These are phyloP conservation scores for Podotricha telesiphe DNA, from an alignment of 2,888 invertebrate genomes.

Conservation along the genomic window DNA sequence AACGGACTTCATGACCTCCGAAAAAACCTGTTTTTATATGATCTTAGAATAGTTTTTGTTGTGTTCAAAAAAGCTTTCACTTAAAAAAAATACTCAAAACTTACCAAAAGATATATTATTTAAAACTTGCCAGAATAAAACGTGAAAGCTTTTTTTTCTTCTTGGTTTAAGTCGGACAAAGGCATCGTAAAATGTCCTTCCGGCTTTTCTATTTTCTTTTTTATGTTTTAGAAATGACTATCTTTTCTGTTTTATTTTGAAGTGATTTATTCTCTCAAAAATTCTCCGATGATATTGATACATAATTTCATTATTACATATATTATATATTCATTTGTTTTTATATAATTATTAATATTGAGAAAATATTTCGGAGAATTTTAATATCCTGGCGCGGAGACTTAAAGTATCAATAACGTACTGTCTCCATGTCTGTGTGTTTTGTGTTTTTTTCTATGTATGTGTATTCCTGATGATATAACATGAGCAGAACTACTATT, in stretches of 20 bases:
- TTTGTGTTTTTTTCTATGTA: slow-evolving; percentile 51
- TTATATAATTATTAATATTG: neutral
- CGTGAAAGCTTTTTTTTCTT: slow-evolving; percentile 32
- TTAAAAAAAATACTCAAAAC: neutral
- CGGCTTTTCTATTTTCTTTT: slow-evolving; percentile 36
- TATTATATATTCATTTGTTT: neutral
- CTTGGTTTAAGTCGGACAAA: slow-evolving; percentile 48
- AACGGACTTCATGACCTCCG: slow-evolving; percentile 62
- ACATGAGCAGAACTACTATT: neutral
- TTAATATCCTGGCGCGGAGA: slow-evolving; percentile 53
- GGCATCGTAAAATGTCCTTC: slow-evolving; percentile 53
- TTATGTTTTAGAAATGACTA: slow-evolving; percentile 27
- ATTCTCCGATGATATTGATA: slow-evolving; percentile 49
- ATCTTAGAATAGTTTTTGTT: slow-evolving; percentile 61
- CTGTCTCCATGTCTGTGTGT: slow-evolving; percentile 62
- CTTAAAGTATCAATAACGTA: slow-evolving; percentile 74
- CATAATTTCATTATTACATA: neutral
- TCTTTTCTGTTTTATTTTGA: slow-evolving; percentile 49
- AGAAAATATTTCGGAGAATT: slow-evolving; percentile 50
- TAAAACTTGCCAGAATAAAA: neutral
- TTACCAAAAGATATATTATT: slow-evolving; percentile 7
- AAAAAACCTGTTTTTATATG: slow-evolving; percentile 47
- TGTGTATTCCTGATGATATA: slow-evolving; percentile 2
- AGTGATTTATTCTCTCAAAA: slow-evolving; percentile 50
- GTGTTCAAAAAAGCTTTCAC: slow-evolving; percentile 45